Evolutionary conservation across 2,888 invertebrate genomes (phyloP).

Genomic region (Synergus umbraculus): DNA sequence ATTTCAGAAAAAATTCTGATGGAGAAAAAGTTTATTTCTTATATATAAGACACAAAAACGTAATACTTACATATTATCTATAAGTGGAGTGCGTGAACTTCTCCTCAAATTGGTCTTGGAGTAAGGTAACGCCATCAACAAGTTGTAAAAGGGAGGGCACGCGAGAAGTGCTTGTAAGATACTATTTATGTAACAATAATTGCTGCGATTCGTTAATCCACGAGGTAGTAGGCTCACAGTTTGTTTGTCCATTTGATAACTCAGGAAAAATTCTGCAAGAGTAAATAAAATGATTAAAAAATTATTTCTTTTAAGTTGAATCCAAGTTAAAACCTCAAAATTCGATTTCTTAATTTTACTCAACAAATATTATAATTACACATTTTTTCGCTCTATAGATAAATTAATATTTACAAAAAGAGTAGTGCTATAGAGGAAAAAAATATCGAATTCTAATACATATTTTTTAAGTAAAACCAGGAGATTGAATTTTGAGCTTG

Average conservation of each 20-base stretch:
- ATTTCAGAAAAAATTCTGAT: neutral
- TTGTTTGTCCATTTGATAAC: constrained; percentile 87
- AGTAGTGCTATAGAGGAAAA: too few relatives aligned
- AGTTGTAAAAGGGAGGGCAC: constrained; percentile 96
- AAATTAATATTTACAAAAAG: too few relatives aligned
- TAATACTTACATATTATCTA: constrained; percentile 92
- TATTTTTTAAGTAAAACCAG: too few relatives aligned
- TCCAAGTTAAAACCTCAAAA: too few relatives aligned
- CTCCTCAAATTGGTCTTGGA: constrained; percentile 79
- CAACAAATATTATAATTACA: too few relatives aligned
- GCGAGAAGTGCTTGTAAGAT: constrained; percentile 95
- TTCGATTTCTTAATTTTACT: too few relatives aligned
- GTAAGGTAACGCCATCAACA: constrained; percentile 88
- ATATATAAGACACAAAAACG: constrained; percentile 13
- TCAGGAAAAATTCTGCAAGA: constrained; percentile 85
- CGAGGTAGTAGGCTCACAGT: constrained; percentile 91
- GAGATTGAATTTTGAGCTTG: too few relatives aligned
- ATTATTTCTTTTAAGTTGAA: constrained; percentile 10
- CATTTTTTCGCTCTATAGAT: too few relatives aligned
- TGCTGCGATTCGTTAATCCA: constrained; percentile 94
- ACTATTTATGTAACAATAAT: constrained; percentile 98
- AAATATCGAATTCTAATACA: too few relatives aligned
- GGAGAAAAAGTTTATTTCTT: constrained; percentile 38
- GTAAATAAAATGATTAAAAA: constrained; percentile 24
- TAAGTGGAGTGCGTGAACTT: constrained; percentile 86